Base-by-base conservation (phyloP, 2,888 invertebrate species). In the Actias luna region DNA sequence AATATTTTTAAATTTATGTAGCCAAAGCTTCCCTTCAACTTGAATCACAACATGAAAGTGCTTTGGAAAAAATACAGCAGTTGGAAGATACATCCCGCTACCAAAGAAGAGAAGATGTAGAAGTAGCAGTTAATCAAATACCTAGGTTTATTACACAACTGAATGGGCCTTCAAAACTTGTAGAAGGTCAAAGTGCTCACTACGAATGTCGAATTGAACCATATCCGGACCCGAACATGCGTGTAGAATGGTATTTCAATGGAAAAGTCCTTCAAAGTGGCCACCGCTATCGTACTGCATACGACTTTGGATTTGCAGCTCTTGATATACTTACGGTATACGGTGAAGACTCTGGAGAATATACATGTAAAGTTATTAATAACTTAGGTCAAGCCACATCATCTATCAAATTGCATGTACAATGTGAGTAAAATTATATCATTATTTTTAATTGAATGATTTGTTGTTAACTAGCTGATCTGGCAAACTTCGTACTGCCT, bases 281-380 rank as follows among this genome's bases (percentile, higher is more conserved):
- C 63, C 98, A 98, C 82, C 95, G 99, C 67, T 98, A 97, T 93
- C 95, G 98, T 79, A 98, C 98, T 59, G 96, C 98, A 59, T 97
- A 97, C 79, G 99, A 99, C 84, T 99, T 99, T 85, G 99, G 99
- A 58, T 99, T 98, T 87, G 98, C 98, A 64, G 97, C 99, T 61
- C 94, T 99, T 67, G 99, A 99, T 84, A 97, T 99, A 66, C 93
- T 98, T 33, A 97, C 98, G 52, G 98, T 98, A 1, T 98, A 98
- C 77, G 96, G 96, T 22, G 98, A 98, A 91, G 99, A 99, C 85
- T 96, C 97, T 69, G 99, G 99, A 62, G 97, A 97, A 84, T 98
- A 98, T 79, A 97, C 96, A 16, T 97, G 97, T 87, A 95, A 95
- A 79, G 98, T 97, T 60, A 97, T 96, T 62, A 98, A 98, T 84